Evolutionary conservation across 1,140 invertebrate genomes (phyloP).

Genomic region (Oedothorax gibbosus): DNA sequence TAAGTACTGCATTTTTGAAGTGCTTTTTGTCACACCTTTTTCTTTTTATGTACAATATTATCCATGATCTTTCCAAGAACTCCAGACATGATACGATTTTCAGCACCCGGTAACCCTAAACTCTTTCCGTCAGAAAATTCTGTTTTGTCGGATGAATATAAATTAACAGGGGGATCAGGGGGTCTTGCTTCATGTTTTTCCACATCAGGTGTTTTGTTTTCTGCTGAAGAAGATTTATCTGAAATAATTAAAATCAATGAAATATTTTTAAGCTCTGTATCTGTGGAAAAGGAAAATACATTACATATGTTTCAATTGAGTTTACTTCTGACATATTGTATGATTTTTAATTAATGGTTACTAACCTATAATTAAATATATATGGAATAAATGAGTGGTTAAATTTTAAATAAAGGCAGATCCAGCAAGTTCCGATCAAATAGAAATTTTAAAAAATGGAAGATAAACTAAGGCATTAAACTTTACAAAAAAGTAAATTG

Average conservation of each 20-base stretch:
- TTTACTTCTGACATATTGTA: too few relatives aligned
- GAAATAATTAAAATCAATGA: not conserved
- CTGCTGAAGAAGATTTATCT: conserved; percentile 27
- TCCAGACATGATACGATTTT: conserved; percentile 36
- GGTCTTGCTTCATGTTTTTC: not conserved
- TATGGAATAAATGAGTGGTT: too few relatives aligned
- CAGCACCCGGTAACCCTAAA: not conserved
- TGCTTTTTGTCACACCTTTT: conserved; percentile 18
- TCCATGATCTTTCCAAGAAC: conserved; percentile 52
- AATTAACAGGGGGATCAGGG: not conserved
- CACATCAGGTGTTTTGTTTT: not conserved
- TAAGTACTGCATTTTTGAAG: too few relatives aligned
- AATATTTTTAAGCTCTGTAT: not conserved
- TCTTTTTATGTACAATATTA: conserved; percentile 54
- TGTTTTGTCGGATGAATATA: not conserved
- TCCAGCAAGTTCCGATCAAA: too few relatives aligned
- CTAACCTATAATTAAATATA: too few relatives aligned
- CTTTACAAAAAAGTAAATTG: too few relatives aligned
- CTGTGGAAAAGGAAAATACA: not conserved
- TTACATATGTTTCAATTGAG: not conserved
- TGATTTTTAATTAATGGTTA: too few relatives aligned
- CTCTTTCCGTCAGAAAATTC: conserved; percentile 9
- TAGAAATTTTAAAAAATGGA: too few relatives aligned
- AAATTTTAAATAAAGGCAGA: too few relatives aligned
- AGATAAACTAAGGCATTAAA: too few relatives aligned